Conservation (phyloP, 2,888 invertebrate species). For the Drosophila aldrichi region DNA sequence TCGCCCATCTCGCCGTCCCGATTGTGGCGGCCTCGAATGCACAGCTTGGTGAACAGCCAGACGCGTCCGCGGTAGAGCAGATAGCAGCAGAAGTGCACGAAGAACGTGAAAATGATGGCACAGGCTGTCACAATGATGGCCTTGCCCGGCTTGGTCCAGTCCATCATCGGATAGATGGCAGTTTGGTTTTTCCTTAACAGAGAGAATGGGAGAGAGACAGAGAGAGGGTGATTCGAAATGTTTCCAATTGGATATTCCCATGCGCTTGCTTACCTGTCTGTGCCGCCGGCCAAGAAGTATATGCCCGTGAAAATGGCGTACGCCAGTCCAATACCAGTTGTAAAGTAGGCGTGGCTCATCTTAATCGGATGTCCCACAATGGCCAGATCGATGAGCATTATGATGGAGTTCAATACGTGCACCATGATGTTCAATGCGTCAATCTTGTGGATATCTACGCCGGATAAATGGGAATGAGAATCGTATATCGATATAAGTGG, state of each 20-base stretch:
- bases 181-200: constrained; percentile 87
- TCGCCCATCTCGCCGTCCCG: constrained; percentile 85
- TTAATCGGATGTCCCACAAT: constrained; percentile 90
- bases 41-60: constrained; percentile 85
- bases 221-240: too few species aligned
- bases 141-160: constrained; percentile 89
- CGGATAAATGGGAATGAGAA: not conserved
- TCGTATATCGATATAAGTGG: not conserved
- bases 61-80: constrained; percentile 86
- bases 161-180: constrained; percentile 91
- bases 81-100: constrained; percentile 88
- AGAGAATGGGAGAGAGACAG: not conserved
- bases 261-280: constrained; percentile 87
- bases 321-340: constrained; percentile 87
- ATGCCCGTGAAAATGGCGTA: constrained; percentile 90
- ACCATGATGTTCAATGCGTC: constrained; percentile 85
- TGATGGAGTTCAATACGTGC: constrained; percentile 88
- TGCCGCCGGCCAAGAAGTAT: constrained; percentile 90
- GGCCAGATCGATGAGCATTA: constrained; percentile 90
- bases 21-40: constrained; percentile 84
- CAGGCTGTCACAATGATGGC: constrained; percentile 87
- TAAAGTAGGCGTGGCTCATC: constrained; percentile 86
- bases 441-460: constrained; percentile 84
- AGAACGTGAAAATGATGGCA: constrained; percentile 87
- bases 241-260: too few species aligned